These are phyloP conservation scores for Corbicula japonica DNA, from an alignment of 2,888 invertebrate genomes.

Conservation along the genomic window DNA sequence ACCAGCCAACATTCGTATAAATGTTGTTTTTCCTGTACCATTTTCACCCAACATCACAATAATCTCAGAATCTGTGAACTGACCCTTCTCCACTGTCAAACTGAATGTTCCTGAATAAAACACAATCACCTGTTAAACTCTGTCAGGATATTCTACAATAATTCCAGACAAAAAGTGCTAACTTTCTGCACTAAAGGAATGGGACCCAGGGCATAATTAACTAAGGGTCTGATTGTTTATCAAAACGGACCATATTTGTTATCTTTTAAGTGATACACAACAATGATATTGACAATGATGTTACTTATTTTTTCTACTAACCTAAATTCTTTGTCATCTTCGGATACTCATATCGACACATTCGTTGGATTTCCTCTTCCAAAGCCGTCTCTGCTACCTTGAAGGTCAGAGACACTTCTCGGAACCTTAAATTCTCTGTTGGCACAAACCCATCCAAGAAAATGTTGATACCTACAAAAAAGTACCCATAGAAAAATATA, in stretches of 20 bases:
- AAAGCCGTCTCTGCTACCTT: slow-evolving; percentile 99
- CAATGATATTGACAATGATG: too few relatives aligned
- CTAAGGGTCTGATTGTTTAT: too few relatives aligned
- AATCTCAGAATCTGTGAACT: slow-evolving; percentile 99
- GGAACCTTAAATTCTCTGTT: slow-evolving; percentile 99
- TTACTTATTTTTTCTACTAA: slow-evolving; percentile 43
- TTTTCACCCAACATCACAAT: slow-evolving; percentile 98
- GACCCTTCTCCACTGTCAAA: slow-evolving; percentile 94
- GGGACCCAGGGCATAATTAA: background rate
- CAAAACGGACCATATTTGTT: background rate
- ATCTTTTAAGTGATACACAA: too few relatives aligned
- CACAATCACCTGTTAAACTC: background rate
- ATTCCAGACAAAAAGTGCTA: too few relatives aligned
- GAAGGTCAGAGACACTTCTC: slow-evolving; percentile 98
- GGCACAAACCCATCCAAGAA: slow-evolving; percentile 99
- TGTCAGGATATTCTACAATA: too few relatives aligned
- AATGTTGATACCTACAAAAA: slow-evolving; percentile 99
- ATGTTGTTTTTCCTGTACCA: slow-evolving; percentile 99
- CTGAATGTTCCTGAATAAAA: slow-evolving; percentile 87
- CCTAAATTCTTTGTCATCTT: slow-evolving; percentile 92
- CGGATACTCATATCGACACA: slow-evolving; percentile 98
- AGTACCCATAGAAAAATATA: too few relatives aligned
- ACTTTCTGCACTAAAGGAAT: too few relatives aligned
- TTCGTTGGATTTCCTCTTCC: slow-evolving; percentile 98
- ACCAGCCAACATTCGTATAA: slow-evolving; percentile 99